Percentiles rank a stretch among this genome's conserved stretches.
These are phyloP conservation scores for Abrostola triplasia DNA, from an alignment of 2,888 invertebrate genomes.

Conservation along the genomic window DNA sequence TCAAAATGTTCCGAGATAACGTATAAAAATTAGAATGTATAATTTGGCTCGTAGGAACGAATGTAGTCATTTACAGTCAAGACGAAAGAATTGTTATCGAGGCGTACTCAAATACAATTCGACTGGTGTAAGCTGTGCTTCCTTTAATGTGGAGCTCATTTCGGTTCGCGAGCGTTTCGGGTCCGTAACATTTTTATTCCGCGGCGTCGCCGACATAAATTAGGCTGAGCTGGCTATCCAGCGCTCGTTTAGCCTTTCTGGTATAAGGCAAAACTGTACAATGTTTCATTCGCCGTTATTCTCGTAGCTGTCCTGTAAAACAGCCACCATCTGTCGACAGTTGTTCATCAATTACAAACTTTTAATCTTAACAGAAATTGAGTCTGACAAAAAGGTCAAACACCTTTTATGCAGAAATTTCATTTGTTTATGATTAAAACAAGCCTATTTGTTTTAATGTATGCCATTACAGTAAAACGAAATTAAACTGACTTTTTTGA, in stretches of 20 bases:
- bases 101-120: conserved; percentile 45
- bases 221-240: conserved; percentile 52
- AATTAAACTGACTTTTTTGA: conserved; percentile 42
- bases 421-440: conserved; percentile 37
- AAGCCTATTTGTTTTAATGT: conserved; percentile 37
- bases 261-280: conserved; percentile 50
- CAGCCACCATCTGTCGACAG: conserved; percentile 9
- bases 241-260: conserved; percentile 48
- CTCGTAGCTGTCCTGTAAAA: conserved; percentile 42
- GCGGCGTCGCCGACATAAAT: conserved; percentile 61
- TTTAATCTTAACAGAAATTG: conserved; percentile 33
- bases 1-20: conserved; percentile 41
- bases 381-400: conserved; percentile 37
- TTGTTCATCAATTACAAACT: conserved; percentile 33
- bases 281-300: conserved; percentile 58
- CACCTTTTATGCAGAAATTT: conserved; percentile 31
- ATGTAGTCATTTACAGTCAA: conserved; percentile 14
- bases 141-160: conserved; percentile 55
- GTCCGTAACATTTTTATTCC: conserved; percentile 61
- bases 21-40: conserved; percentile 49
- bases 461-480: conserved; percentile 33
- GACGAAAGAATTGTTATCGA: conserved; percentile 23
- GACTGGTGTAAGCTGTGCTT: conserved; percentile 50
- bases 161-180: conserved; percentile 47
- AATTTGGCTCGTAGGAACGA: conserved; percentile 33